These are phyloP conservation scores for Cheirogaleus medius DNA, from an alignment of 2,113 vertebrate species.

Conservation along the genomic window DNA sequence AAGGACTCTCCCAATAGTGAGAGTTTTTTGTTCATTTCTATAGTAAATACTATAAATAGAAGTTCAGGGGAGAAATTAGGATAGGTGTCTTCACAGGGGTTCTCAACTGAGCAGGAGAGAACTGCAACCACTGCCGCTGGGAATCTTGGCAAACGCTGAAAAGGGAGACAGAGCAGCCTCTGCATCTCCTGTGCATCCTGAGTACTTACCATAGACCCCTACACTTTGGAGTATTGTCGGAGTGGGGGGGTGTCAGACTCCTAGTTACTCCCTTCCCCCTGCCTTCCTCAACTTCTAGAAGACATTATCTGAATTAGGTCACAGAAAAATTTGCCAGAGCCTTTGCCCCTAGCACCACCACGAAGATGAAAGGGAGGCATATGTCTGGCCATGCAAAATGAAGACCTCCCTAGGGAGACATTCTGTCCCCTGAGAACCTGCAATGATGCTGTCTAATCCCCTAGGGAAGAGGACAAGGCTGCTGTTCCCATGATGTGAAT, in stretches of 20 bases:
- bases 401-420: not conserved
- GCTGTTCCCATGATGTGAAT: not conserved
- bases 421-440: not conserved
- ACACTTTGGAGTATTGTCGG: not conserved
- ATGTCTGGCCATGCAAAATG: not conserved
- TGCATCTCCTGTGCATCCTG: not conserved
- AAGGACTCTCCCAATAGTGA: not conserved
- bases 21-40: not conserved
- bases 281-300: not conserved
- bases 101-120: not conserved
- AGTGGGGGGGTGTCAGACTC: not conserved
- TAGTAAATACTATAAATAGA: not conserved
- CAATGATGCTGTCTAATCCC: not conserved
- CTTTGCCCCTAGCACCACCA: not conserved
- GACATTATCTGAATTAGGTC: not conserved
- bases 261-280: not conserved
- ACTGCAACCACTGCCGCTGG: not conserved
- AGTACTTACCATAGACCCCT: too few species aligned
- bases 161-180: not conserved
- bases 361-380: not conserved
- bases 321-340: not conserved
- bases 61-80: not conserved
- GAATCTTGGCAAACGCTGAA: not conserved
- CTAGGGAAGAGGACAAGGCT: not conserved
- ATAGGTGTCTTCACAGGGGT: not conserved